A percentile compares a stretch with the other conserved stretches of the same genome.
These are phyloP conservation scores for Lacerta agilis DNA, from an alignment of 2,797 vertebrate genomes.

Conservation along the genomic window DNA sequence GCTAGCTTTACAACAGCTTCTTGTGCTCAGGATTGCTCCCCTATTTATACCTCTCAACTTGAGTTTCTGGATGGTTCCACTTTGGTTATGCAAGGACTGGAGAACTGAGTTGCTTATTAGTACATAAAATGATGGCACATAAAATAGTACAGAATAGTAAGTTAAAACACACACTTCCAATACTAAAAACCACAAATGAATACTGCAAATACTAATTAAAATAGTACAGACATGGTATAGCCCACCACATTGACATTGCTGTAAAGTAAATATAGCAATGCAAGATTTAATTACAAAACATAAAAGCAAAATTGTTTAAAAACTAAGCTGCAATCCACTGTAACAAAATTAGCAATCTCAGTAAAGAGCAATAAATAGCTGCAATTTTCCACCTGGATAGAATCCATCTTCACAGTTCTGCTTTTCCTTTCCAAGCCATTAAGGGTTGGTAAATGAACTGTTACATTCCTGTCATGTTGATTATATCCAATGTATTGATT, in stretches of 20 bases:
- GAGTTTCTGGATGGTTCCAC: no score
- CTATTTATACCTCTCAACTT: no score
- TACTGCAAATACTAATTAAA: no score
- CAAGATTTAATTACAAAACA: constrained; percentile 64
- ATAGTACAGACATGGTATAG: constrained; percentile 19
- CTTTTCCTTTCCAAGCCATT: constrained; percentile 49
- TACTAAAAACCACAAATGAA: no score
- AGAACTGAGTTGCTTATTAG: no score
- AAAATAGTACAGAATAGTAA: no score
- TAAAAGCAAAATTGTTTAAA: constrained; percentile 58
- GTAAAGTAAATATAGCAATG: constrained; percentile 64
- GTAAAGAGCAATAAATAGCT: constrained; percentile 63
- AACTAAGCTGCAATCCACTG: constrained; percentile 53
- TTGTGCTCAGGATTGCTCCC: no score
- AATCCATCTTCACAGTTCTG: constrained; percentile 51
- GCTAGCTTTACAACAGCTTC: no score
- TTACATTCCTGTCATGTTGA: constrained; percentile 55
- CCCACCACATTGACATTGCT: constrained; percentile 62
- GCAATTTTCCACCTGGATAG: constrained; percentile 53
- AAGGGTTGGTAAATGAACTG: constrained; percentile 60
- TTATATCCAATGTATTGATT: background rate
- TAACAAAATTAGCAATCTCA: constrained; percentile 70
- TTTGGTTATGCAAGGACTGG: no score
- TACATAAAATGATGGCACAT: no score
- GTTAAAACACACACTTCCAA: background rate